These are phyloP conservation scores for Zhuqinia jingwanae DNA, from an alignment of 2,888 invertebrate genomes.

Conservation along the genomic window DNA sequence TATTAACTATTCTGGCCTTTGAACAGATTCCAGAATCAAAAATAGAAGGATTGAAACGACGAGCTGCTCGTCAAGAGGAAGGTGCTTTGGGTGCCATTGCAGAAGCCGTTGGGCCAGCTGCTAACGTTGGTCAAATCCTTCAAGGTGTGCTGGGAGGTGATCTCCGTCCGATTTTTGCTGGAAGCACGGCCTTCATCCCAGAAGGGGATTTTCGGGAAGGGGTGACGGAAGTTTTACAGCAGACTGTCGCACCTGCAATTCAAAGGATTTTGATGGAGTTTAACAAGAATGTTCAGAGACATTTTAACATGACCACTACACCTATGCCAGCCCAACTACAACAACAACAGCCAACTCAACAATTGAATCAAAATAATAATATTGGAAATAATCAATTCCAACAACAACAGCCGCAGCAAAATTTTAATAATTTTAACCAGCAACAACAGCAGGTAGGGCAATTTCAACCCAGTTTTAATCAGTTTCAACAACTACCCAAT, in stretches of 20 bases:
- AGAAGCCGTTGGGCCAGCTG: slow-evolving; percentile 33
- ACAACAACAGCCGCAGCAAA: slow-evolving; percentile 34
- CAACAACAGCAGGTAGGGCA: slow-evolving; percentile 15
- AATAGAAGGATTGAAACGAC: slow-evolving; percentile 18
- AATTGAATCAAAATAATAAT: neutral
- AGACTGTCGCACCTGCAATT: slow-evolving; percentile 34
- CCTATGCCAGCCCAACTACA: slow-evolving; percentile 15
- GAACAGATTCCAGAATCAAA: slow-evolving; percentile 53
- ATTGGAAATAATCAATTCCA: slow-evolving; percentile 3
- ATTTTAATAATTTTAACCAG: neutral
- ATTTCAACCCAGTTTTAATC: slow-evolving; percentile 42
- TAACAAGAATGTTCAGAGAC: slow-evolving; percentile 12
- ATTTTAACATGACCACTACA: slow-evolving; percentile 43
- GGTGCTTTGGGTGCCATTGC: slow-evolving; percentile 12
- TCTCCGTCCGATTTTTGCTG: slow-evolving; percentile 43
- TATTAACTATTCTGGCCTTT: neutral
- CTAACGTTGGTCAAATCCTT: slow-evolving; percentile 51
- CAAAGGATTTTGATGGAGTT: slow-evolving; percentile 41
- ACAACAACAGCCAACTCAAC: neutral
- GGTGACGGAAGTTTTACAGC: slow-evolving; percentile 28
- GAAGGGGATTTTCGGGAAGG: slow-evolving; percentile 49
- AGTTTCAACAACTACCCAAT: slow-evolving; percentile 44
- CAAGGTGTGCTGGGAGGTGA: slow-evolving; percentile 52
- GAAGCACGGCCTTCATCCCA: slow-evolving; percentile 49
- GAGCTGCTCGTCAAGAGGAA: slow-evolving; percentile 52